Base-by-base conservation (phyloP, 2,888 invertebrate species). In the Agrilus mali region DNA sequence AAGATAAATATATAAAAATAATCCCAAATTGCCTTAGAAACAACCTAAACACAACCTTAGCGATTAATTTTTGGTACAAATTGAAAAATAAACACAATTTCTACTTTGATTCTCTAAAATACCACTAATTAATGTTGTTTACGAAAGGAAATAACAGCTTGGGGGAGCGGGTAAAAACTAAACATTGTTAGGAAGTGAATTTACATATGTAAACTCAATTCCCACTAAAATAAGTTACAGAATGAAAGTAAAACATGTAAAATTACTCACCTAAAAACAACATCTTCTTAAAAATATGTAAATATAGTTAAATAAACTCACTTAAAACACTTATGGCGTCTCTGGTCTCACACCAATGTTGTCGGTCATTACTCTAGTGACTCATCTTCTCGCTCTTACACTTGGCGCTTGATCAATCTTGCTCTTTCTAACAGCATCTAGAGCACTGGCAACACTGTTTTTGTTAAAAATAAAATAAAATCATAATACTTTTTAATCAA, bases 281-380 rank as follows among this genome's bases (percentile, higher is more conserved):
- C 53, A 54, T 59, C 56, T 51, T 53, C 45, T 46, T 49, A 40
- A 45, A 46, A 44, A 50, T 47, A 38, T 50, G 51, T 50, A 39
- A 46, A 54, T 49, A 50, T 49, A 52, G 50, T 47, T 53, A 47
- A 53, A 53, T 51, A 55, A 55, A 56, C 50, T 57, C 53, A 54
- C 52, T 44, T 27, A 49, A 46, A 48, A 53, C 56, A 56, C 57
- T 57, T 60, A 59, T 60, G 60, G 60, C 60, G 60, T 60, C 60
- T 54, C 43, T 47, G 47, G 46, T 48, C 44, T 47, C 42, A 43
- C 44, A 38, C 43, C 54, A 38, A 40, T 45, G 51, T 52, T 54
- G 53, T 48, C 53, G 40, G 40, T 38, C 37, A 37, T 37, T 37
- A 37, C 15, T 17, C 37, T 37, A 37, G 1, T 1, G 16, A 17